phyloP scores from a whole-genome alignment of 2,888 invertebrate genomes.

The Ceraclea dissimilis region DNA sequence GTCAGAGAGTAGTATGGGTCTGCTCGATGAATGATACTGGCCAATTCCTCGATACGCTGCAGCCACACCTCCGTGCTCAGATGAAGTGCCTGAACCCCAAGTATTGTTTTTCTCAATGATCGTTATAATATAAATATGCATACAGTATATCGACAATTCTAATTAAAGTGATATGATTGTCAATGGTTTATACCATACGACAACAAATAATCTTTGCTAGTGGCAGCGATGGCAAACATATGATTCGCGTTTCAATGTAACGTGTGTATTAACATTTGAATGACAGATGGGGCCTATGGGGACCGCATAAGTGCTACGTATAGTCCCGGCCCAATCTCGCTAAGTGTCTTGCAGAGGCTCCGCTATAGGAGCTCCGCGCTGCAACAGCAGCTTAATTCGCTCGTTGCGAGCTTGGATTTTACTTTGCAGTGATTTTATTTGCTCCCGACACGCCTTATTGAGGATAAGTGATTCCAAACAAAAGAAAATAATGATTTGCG shows the following conservation, averaged over 20 bases:
- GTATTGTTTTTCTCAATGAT: conserved; percentile 34
- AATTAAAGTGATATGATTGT: conserved; percentile 9
- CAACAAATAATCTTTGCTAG: conserved; percentile 9
- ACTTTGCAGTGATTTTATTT: conserved; percentile 77
- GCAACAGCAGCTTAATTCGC: conserved; percentile 78
- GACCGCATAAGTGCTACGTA: not conserved
- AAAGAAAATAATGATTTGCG: conserved; percentile 22
- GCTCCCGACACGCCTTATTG: conserved; percentile 74
- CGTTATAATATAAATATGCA: conserved; percentile 9
- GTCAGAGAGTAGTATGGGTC: conserved; percentile 64
- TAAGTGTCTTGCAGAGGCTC: conserved; percentile 64
- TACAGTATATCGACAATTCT: not conserved
- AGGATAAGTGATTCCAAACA: conserved; percentile 41
- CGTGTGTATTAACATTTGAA: not conserved
- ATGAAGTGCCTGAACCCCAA: conserved; percentile 60
- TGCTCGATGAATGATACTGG: conserved; percentile 62
- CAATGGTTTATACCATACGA: not conserved
- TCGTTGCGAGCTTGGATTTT: conserved; percentile 83
- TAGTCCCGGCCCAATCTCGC: conserved; percentile 23
- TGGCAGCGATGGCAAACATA: conserved; percentile 21
- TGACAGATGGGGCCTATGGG: not conserved
- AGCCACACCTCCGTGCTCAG: conserved; percentile 57
- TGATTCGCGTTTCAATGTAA: conserved; percentile 3
- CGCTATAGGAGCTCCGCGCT: conserved; percentile 79
- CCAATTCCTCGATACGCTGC: conserved; percentile 65